Base-by-base conservation (phyloP, 1,140 invertebrate species). In the Bombus balteatus region DNA sequence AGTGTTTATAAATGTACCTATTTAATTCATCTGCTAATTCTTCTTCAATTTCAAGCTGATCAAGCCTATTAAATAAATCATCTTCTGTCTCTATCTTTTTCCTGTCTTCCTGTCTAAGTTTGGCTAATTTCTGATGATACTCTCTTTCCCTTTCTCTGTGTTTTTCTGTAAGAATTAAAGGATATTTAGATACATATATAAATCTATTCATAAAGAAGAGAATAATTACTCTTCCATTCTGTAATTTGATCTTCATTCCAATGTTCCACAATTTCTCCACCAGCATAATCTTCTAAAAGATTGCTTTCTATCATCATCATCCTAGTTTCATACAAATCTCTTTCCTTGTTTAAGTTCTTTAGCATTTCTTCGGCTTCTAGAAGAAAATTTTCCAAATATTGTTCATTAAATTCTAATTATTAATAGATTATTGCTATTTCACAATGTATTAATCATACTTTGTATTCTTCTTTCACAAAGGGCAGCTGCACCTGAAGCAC, bases 381-480 rank as follows among this genome's bases (percentile, higher is more conserved):
- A 75, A 70, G 18, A 88, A 65, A 86, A 25, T 86, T 59, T 41
- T 57, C 18, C 28, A 68, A 81, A 25, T 39, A 3, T 22, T 34
- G 2, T 39, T 70, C 0, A 66, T 53, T 71, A 53, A 90, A 81
- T 87, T 15, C 4, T 68, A 83, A 47, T 39, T 78, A 70, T 43
- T 43, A 73, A 59, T 39, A 25, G 25, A 25, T 57, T 10, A 66
- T 66, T 28, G 6, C 3, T 18, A 65, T 28, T 62, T 3, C 2
- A n/a, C 59, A 18, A 66, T 37, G 15, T 41, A 32, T 53, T 34
- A 34, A 59, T 43, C 93, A 92, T 95, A 97, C 97, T 92, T 94
- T 95, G 92, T 47, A 97, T 95, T 93, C 97, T 95, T 53, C 97
- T 95, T 66, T 96, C 93, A 77, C 96, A 96, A 74, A 98, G 96